phyloP scores from a whole-genome alignment of 2,113 vertebrate genomes.

The Leptocoma aspasia region DNA sequence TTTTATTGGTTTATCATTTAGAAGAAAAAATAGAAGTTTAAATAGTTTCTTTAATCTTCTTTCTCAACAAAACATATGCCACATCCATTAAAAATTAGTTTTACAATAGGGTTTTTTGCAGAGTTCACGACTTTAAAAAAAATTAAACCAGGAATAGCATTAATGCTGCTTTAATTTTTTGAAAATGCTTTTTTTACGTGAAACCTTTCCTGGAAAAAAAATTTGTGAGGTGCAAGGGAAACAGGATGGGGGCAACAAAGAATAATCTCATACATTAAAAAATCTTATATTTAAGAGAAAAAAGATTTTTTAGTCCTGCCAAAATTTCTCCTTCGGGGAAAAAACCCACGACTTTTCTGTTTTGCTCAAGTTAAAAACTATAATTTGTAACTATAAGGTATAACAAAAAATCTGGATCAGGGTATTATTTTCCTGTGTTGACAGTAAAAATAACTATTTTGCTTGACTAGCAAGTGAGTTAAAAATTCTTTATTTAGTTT shows the following conservation, averaged over 20 bases:
- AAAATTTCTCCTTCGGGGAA: neutral
- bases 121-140: neutral
- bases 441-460: neutral
- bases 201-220: neutral
- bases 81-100: neutral
- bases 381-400: neutral
- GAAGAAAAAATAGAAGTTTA: neutral
- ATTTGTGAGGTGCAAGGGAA: fast-evolving
- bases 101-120: neutral
- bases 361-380: neutral
- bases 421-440: neutral
- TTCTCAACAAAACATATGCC: neutral
- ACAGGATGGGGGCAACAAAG: neutral
- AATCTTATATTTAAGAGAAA: neutral
- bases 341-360: fast-evolving
- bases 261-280: neutral
- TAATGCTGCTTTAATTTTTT: neutral
- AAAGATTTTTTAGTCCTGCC: neutral
- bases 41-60: neutral
- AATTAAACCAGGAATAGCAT: neutral
- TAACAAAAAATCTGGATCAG: neutral
- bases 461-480: neutral
- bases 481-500: neutral
- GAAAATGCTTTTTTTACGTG: fast-evolving
- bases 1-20: neutral